These are phyloP conservation scores for Limnephilus lunatus DNA, from an alignment of 2,888 invertebrate species.

Conservation along the genomic window DNA sequence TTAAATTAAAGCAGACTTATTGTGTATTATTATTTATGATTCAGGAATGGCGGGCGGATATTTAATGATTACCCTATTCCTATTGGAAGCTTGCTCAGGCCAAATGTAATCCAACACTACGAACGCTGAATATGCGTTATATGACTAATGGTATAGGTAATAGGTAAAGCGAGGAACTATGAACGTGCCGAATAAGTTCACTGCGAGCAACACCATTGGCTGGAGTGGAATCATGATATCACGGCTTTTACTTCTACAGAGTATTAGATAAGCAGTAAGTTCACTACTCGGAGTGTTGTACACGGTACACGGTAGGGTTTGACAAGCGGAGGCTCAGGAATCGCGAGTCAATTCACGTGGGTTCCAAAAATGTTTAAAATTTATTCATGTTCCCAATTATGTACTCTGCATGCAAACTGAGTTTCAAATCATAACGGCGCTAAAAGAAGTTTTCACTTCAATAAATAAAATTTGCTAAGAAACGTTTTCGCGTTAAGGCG, in stretches of 20 bases:
- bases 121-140: neutral
- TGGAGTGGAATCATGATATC: conserved; percentile 15
- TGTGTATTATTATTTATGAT: conserved; percentile 7
- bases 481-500: too few relatives aligned
- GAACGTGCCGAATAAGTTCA: conserved; percentile 13
- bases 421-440: too few relatives aligned
- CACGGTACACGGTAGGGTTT: neutral
- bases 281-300: neutral
- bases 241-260: conserved; percentile 11
- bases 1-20: neutral
- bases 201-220: neutral
- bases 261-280: neutral
- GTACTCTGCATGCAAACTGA: too few relatives aligned
- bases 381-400: too few relatives aligned
- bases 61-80: conserved; percentile 32
- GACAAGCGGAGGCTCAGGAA: neutral
- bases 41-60: conserved; percentile 5
- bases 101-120: conserved; percentile 24
- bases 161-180: conserved; percentile 16
- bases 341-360: neutral
- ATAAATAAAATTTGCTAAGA: too few relatives aligned
- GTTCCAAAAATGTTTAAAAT: neutral
- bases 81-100: conserved; percentile 5
- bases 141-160: conserved; percentile 37
- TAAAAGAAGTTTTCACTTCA: too few relatives aligned